Conservation (phyloP, 2,113 vertebrate species). For the Condylura cristata region DNA sequence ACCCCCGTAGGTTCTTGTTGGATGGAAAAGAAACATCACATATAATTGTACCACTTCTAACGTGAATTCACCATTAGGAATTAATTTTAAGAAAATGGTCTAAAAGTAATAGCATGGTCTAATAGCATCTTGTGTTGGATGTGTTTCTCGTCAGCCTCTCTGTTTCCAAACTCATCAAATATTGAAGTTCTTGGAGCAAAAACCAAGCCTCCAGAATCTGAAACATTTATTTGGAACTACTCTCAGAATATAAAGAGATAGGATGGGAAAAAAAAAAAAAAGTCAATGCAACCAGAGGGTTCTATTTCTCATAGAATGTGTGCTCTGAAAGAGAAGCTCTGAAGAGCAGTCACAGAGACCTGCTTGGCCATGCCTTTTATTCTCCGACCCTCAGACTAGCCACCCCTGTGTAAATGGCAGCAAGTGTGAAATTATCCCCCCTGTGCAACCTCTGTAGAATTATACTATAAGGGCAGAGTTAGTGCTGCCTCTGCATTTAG, state of each 20-base stretch:
- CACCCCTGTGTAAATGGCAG: neutral
- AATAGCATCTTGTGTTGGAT: neutral
- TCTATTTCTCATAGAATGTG: neutral
- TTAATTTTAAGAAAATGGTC: neutral
- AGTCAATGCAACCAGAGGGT: neutral
- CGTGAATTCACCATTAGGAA: neutral
- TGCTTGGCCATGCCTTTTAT: neutral
- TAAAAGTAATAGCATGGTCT: slow-evolving; percentile 32
- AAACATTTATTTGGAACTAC: slow-evolving; percentile 57
- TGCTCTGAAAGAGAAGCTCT: neutral
- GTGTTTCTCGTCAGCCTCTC: slow-evolving; percentile 52
- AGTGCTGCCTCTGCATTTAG: neutral
- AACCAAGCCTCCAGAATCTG: slow-evolving; percentile 1
- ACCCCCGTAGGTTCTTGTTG: neutral
- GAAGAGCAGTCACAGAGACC: neutral
- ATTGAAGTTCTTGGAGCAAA: slow-evolving; percentile 60
- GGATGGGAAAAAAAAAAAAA: slow-evolving; percentile 34
- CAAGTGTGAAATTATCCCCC: neutral
- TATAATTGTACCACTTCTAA: neutral
- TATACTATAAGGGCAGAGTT: neutral
- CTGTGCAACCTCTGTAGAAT: neutral
- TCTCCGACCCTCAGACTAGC: neutral
- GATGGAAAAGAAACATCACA: neutral
- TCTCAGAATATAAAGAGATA: slow-evolving; percentile 25
- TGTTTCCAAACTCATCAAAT: slow-evolving; percentile 60